Base-by-base conservation (phyloP, 1,140 invertebrate species). In the Neelides sp. region DNA sequence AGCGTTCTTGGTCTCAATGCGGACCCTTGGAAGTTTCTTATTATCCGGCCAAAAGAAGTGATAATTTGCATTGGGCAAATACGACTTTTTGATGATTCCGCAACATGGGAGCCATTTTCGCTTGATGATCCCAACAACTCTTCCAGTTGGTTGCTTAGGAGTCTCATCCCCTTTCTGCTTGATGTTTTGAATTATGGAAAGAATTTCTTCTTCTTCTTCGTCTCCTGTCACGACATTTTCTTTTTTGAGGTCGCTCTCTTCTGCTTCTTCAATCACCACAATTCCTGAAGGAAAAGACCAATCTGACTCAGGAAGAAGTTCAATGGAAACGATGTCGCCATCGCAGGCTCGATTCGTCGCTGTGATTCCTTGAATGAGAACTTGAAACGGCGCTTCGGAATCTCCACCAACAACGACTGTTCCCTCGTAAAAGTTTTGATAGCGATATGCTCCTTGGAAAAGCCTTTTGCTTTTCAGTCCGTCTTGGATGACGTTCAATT, bases 51-150 rank as follows among this genome's bases (percentile, higher is more conserved):
- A 75, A 70, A 96, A 95, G 2, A 95, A 68, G 65, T 93, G 88
- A 39, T 49, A 42, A 62, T 64, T 68, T 65, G 78, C 78, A 70
- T 79, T 79, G 71, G 82, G 80, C 13, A 90, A 69, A 10, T 77
- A 71, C 66, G 79, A 86, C 19, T 78, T 78, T 64, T 86, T 78
- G 41, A 98, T 68, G 60, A 97, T 92, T 24, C 95, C 95, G 73
- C 94, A 98, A 68, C 92, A 94, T 59, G 91, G 88, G 26, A 91
- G 71, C 92, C 93, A 98, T 65, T 97, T 98, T 55, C 95, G 75
- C 53, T 84, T 79, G 39, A 98, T 87, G 55, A 99, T 94, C 15
- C 90, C 93, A 40, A 98, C 91, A 52, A 99, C 78, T 64, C 75
- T 75, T 1, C 85, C 94, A 4, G 86, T 95, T 63, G 73, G 77